These are phyloP conservation scores for Zaprionus kolodkinae DNA, from an alignment of 1,140 invertebrate species.

Conservation along the genomic window DNA sequence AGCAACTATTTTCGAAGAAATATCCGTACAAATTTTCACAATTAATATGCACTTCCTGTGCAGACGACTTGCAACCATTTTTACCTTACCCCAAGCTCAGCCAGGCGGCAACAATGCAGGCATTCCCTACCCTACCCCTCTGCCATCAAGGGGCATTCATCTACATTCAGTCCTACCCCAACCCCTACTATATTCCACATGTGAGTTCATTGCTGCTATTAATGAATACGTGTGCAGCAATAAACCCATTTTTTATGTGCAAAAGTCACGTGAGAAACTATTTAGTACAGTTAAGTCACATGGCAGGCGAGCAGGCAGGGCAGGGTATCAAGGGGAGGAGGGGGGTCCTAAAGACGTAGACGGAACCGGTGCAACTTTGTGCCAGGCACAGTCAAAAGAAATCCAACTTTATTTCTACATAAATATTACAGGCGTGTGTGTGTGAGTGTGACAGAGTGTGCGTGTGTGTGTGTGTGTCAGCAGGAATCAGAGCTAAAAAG, in stretches of 20 bases:
- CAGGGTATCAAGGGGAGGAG: neutral
- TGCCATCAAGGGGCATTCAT: neutral
- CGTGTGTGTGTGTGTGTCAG: conserved; percentile 7
- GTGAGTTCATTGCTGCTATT: conserved; percentile 81
- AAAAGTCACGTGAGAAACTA: conserved; percentile 82
- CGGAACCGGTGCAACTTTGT: conserved; percentile 66
- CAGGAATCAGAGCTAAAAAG: conserved; percentile 70
- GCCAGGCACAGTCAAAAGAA: conserved; percentile 76
- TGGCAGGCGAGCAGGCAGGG: conserved; percentile 1
- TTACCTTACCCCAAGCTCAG: conserved; percentile 47
- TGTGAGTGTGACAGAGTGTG: conserved; percentile 9
- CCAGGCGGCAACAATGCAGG: conserved; percentile 48
- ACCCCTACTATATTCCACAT: conserved; percentile 50
- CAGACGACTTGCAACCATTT: conserved; percentile 76
- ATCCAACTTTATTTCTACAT: conserved; percentile 74
- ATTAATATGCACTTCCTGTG: conserved; percentile 82
- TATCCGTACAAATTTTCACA: conserved; percentile 79
- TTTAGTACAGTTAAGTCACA: conserved; percentile 73
- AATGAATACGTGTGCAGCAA: conserved; percentile 83
- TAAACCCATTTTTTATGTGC: conserved; percentile 80
- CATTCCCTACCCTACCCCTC: neutral
- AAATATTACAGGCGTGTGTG: conserved; percentile 45
- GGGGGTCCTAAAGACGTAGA: conserved; percentile 18
- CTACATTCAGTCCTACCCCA: neutral
- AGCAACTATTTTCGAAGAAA: conserved; percentile 77